A percentile compares a stretch with the other conserved stretches of the same genome.
Conservation (phyloP, 2,113 vertebrate genomes). For the Etheostoma cragini region DNA sequence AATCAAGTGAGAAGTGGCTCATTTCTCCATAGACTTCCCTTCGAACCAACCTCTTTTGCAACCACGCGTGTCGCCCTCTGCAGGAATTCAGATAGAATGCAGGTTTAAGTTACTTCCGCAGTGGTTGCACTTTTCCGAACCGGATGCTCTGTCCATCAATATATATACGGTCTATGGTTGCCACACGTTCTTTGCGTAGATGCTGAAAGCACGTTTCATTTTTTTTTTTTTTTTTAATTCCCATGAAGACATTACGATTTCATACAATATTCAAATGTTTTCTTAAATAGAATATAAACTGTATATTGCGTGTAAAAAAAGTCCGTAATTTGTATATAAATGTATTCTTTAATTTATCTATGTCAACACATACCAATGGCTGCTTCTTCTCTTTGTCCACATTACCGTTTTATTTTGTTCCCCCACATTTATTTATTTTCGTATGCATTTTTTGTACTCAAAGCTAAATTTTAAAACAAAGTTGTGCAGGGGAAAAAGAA, state of each 20-base stretch:
- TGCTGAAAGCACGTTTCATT: not conserved
- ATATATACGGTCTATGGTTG: too few species aligned
- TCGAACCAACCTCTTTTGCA: too few species aligned
- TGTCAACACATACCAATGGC: not conserved
- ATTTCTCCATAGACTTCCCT: too few species aligned
- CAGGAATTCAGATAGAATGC: too few species aligned
- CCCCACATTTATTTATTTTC: not conserved
- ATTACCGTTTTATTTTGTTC: not conserved
- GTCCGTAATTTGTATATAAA: not conserved
- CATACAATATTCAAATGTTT: not conserved
- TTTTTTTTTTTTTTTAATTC: not conserved
- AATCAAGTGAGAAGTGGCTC: too few species aligned
- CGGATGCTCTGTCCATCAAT: too few species aligned
- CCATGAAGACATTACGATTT: not conserved
- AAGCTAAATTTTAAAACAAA: not conserved
- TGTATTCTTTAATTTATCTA: not conserved
- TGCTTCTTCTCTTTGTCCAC: not conserved
- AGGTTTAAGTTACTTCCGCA: too few species aligned
- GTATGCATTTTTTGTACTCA: not conserved
- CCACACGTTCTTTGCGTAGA: not conserved
- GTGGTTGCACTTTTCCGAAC: too few species aligned
- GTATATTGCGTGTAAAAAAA: not conserved
- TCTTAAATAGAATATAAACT: not conserved
- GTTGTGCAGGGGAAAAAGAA: not conserved
- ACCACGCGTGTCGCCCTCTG: too few species aligned